A percentile compares a stretch with the other conserved stretches of the same genome.
These are phyloP conservation scores for Ecdyonurus torrentis DNA, from an alignment of 2,888 invertebrate species.

Conservation along the genomic window DNA sequence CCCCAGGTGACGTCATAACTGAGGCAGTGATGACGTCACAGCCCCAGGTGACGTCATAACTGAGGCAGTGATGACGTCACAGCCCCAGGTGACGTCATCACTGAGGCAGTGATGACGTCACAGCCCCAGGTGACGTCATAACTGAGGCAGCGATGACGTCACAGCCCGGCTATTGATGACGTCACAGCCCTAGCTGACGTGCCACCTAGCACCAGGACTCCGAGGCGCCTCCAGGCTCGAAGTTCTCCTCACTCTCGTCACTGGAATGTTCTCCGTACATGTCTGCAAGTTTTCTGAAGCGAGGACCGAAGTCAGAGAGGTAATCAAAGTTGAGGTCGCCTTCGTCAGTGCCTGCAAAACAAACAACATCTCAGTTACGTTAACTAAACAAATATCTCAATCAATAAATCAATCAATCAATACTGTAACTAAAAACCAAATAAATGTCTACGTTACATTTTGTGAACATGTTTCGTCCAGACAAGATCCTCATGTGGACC, in stretches of 20 bases:
- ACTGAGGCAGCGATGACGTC: too few relatives aligned
- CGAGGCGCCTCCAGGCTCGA: conserved; percentile 39
- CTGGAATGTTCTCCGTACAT: conserved; percentile 86
- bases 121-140: not conserved
- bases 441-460: not conserved
- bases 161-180: too few relatives aligned
- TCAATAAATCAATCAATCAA: not conserved
- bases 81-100: too few relatives aligned
- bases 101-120: not conserved
- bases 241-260: conserved; percentile 62
- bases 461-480: too few relatives aligned
- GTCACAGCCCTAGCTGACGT: not conserved
- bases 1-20: too few relatives aligned
- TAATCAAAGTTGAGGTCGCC: conserved; percentile 90
- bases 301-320: conserved; percentile 86
- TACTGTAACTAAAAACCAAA: not conserved
- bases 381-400: not conserved
- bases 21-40: too few relatives aligned
- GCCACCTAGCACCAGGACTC: conserved; percentile 59
- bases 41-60: too few relatives aligned
- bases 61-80: too few relatives aligned
- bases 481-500: too few relatives aligned
- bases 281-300: conserved; percentile 83
- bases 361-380: not conserved
- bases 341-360: conserved; percentile 56